A percentile compares a stretch with the other conserved stretches of the same genome.
phyloP scores from a whole-genome alignment of 2,888 invertebrate species.

The Archips crataeganus region DNA sequence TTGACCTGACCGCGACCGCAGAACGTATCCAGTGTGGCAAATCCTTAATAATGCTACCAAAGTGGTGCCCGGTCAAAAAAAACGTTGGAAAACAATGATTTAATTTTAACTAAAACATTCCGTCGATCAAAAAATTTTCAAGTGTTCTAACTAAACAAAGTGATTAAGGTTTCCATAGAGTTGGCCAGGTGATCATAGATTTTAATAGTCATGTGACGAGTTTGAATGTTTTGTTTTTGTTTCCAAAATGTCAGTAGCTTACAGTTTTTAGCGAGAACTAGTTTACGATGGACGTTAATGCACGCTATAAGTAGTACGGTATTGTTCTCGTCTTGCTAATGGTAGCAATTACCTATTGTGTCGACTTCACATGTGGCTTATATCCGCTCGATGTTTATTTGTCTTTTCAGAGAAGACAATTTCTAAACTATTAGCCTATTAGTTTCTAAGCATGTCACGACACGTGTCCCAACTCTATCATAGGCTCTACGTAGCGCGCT shows the following conservation, averaged over 20 bases:
- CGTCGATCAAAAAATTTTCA: too few relatives aligned
- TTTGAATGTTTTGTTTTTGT: not conserved
- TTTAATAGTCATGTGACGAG: too few relatives aligned
- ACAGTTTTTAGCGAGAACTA: constrained; percentile 3
- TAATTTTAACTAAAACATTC: too few relatives aligned
- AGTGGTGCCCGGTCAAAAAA: too few relatives aligned
- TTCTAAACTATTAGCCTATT: not conserved
- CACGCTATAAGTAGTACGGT: not conserved
- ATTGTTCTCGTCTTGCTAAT: not conserved
- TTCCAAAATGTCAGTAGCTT: not conserved
- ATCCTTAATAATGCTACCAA: too few relatives aligned
- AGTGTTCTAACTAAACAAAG: too few relatives aligned
- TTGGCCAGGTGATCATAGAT: too few relatives aligned
- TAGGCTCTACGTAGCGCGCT: not conserved
- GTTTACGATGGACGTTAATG: too few relatives aligned
- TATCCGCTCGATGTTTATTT: not conserved
- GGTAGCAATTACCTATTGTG: not conserved
- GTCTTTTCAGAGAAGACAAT: not conserved
- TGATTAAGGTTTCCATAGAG: too few relatives aligned
- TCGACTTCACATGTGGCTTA: not conserved
- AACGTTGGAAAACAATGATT: too few relatives aligned
- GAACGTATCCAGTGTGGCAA: too few relatives aligned
- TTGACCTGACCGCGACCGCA: too few relatives aligned
- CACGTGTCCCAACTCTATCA: not conserved
- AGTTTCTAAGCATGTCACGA: not conserved